phyloP scores from a whole-genome alignment of 2,888 invertebrate species.

The Catocala fraxini region DNA sequence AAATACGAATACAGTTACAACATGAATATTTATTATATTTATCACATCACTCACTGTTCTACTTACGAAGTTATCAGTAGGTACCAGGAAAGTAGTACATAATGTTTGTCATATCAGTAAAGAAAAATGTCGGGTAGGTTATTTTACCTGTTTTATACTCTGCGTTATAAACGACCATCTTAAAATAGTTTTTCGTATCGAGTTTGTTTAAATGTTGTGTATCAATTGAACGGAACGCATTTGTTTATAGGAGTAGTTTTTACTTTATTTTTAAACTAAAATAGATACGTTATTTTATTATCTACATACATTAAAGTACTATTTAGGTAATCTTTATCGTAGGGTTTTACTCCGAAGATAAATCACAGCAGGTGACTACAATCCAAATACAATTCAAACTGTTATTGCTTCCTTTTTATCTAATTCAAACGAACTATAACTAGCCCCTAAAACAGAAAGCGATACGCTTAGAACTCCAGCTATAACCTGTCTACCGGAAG shows the following conservation, averaged over 20 bases:
- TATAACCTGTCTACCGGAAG: slow-evolving; percentile 55
- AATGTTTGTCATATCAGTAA: slow-evolving; percentile 19
- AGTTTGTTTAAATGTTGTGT: no score
- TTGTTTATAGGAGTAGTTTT: no score
- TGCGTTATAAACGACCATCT: no score
- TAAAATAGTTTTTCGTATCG: no score
- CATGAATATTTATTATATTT: slow-evolving; percentile 11
- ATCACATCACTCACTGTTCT: slow-evolving; percentile 30
- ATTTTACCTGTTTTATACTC: no score
- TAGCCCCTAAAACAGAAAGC: slow-evolving; percentile 26
- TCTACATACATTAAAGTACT: no score
- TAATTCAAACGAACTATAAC: slow-evolving; percentile 20
- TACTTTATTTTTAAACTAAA: no score
- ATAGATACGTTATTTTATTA: no score
- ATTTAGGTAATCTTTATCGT: no score
- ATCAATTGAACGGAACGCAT: no score
- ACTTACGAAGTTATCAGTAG: slow-evolving; percentile 27
- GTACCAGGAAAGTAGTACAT: slow-evolving; percentile 22
- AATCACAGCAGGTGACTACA: slow-evolving; percentile 13
- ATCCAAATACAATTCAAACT: slow-evolving; percentile 14
- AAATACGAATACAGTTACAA: slow-evolving; percentile 4
- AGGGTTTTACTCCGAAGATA: not conserved
- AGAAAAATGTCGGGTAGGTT: slow-evolving; percentile 8
- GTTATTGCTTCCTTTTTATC: slow-evolving; percentile 17
- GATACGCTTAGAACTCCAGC: slow-evolving; percentile 43